Percentiles rank a stretch among this genome's conserved stretches.
Evolutionary conservation across 2,113 vertebrate genomes (phyloP).

Genomic region (Ceyx margarethae): DNA sequence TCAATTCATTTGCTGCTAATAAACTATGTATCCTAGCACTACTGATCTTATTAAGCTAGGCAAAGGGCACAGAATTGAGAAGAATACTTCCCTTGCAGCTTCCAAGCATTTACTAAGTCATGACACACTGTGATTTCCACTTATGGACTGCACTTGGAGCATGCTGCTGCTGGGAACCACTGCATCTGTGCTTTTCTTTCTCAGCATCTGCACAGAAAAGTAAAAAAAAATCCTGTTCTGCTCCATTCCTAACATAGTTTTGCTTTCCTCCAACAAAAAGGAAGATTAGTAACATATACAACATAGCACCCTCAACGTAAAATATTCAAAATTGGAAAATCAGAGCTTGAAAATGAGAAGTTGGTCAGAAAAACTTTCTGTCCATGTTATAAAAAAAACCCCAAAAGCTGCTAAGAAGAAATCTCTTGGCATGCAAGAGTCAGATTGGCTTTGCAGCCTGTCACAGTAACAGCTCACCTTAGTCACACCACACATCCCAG

Average conservation of each 20-base stretch:
- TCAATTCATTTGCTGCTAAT: not conserved
- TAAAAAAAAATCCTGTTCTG: not conserved
- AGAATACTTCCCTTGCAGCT: not conserved
- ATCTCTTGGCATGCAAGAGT: not conserved
- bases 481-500: not conserved
- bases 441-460: not conserved
- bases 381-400: not conserved
- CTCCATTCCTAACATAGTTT: not conserved
- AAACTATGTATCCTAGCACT: not conserved
- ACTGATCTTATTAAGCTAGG: not conserved
- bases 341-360: not conserved
- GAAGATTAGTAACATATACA: not conserved
- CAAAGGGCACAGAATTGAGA: not conserved
- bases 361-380: not conserved
- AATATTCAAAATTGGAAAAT: not conserved
- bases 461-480: fast-evolving
- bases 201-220: not conserved
- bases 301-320: not conserved
- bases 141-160: not conserved
- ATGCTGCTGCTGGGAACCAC: not conserved
- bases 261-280: not conserved
- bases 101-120: not conserved
- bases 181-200: not conserved
- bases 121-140: not conserved
- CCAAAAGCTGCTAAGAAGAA: not conserved